These are phyloP conservation scores for Apistogramma diplotaenia DNA, from an alignment of 2,113 vertebrate genomes.

Conservation along the genomic window DNA sequence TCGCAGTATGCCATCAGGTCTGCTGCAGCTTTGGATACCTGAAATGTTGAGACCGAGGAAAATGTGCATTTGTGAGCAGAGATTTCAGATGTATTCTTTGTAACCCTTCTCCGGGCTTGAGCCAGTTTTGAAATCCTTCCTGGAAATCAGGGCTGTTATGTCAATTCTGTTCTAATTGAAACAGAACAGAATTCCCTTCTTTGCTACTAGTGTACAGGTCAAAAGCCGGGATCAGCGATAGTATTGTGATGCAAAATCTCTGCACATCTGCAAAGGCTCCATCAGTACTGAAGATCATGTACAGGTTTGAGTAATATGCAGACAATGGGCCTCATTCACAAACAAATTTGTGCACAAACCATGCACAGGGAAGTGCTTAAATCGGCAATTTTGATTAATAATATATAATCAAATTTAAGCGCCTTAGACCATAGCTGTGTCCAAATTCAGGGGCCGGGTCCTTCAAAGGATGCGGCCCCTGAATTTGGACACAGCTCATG, in stretches of 20 bases:
- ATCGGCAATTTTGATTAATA: no score
- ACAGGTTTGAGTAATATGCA: not conserved
- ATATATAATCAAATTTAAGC: no score
- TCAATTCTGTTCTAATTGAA: not conserved
- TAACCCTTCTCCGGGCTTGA: not conserved
- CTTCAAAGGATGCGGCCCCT: no score
- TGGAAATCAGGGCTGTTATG: not conserved
- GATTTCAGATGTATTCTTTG: not conserved
- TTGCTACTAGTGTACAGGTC: not conserved
- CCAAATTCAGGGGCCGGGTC: no score
- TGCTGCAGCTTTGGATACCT: slow-evolving; percentile 97
- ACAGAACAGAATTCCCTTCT: not conserved
- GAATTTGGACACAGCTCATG: no score
- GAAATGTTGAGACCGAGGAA: not conserved
- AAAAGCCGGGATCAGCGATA: no score
- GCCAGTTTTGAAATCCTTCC: not conserved
- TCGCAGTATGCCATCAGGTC: slow-evolving; percentile 97
- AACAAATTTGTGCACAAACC: not conserved
- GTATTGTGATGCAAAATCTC: no score
- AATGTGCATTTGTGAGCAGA: not conserved
- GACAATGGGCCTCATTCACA: not conserved
- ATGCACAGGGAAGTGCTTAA: not conserved
- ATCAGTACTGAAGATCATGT: not conserved
- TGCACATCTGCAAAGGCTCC: not conserved
- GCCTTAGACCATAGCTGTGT: no score